phyloP scores from a whole-genome alignment of 2,797 vertebrate species.

The Prionace glauca region DNA sequence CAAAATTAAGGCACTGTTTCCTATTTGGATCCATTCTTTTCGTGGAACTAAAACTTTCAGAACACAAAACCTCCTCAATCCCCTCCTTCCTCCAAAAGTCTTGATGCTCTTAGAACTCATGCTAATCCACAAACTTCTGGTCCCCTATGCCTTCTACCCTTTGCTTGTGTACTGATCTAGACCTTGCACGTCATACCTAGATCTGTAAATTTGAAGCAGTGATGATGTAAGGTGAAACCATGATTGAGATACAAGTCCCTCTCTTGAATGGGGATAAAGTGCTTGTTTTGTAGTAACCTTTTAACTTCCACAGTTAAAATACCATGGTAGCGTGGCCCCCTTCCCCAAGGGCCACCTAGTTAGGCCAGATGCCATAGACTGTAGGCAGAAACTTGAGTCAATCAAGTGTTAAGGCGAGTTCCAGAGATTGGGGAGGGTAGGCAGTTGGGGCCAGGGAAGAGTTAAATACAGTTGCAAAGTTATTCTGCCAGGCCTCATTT shows the following conservation, averaged over 20 bases:
- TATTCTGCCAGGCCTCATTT: no score
- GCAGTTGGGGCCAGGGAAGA: no score
- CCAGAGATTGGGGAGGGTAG: no score
- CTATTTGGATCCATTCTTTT: background rate
- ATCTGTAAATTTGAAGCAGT: background rate
- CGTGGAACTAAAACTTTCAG: background rate
- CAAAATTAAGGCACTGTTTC: background rate
- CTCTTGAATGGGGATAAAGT: background rate
- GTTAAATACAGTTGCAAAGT: no score
- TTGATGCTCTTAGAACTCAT: background rate
- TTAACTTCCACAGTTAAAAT: background rate
- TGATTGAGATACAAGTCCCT: background rate
- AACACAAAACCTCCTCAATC: background rate
- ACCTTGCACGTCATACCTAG: background rate
- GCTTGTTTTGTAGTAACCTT: background rate
- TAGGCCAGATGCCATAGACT: no score
- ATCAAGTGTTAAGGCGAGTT: no score
- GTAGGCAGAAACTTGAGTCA: no score
- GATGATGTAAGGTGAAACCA: background rate
- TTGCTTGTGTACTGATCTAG: background rate
- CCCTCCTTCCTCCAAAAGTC: background rate
- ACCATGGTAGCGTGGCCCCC: no score
- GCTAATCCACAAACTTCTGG: background rate
- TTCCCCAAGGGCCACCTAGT: no score
- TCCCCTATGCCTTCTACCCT: background rate